phyloP scores from a whole-genome alignment of 2,797 vertebrate genomes.

The Bufotes viridis region DNA sequence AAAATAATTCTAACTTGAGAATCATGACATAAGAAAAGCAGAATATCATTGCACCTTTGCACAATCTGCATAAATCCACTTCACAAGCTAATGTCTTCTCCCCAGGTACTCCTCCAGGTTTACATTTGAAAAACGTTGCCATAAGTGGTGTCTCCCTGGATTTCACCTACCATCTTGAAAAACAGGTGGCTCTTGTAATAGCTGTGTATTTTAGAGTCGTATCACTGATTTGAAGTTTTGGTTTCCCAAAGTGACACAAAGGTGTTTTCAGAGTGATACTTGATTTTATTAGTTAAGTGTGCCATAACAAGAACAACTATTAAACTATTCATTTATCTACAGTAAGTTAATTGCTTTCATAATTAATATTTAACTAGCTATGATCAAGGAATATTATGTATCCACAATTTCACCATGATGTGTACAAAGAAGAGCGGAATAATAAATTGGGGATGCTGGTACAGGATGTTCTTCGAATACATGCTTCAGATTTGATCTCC shows the following conservation, averaged over 20 bases:
- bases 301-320: not conserved
- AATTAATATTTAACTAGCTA: not conserved
- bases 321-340: not conserved
- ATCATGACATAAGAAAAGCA: not conserved
- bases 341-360: not conserved
- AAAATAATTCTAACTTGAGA: not conserved
- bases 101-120: conserved; percentile 42
- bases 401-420: not conserved
- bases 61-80: conserved; percentile 46
- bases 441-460: not conserved
- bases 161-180: conserved; percentile 53
- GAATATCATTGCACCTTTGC: not conserved
- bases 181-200: conserved; percentile 55
- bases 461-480: too few species aligned
- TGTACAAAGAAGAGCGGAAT: not conserved
- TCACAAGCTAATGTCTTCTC: conserved; percentile 15
- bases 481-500: too few species aligned
- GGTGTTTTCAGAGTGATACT: conserved; percentile 10
- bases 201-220: conserved; percentile 34
- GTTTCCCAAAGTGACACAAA: conserved; percentile 29
- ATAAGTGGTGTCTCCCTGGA: conserved; percentile 51
- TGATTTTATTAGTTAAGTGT: conserved; percentile 34
- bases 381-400: not conserved
- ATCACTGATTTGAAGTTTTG: conserved; percentile 40
- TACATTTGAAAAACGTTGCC: conserved; percentile 27